Base-by-base conservation (phyloP, 2,113 vertebrate genomes). In the Phycodurus eques region DNA sequence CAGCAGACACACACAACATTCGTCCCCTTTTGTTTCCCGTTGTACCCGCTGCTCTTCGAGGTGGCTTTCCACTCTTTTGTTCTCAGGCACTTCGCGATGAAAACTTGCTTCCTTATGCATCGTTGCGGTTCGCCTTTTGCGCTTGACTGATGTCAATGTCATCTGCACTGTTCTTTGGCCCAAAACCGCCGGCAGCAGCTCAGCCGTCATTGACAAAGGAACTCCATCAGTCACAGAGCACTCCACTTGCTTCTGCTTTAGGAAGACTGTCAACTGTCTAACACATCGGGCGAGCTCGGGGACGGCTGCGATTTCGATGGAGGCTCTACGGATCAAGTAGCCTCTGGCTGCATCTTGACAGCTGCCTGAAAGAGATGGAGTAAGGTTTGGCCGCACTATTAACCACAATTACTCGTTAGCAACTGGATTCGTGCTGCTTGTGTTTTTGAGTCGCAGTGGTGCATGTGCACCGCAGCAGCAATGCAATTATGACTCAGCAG, bases 101-200 rank as follows among this genome's bases (percentile, higher is more conserved):
- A 88, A 88, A 87, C 85, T 87, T 86, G 83, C 79, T 88, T 85
- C 89, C 88, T 88, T 87, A 87, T 88, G 87, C 88, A 88, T 88
- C 86, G 86, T 88, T 90, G 88, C 89, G 85, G 83, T 88, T 82
- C 88, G 88, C 88, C 88, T 89, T 39, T 88, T 86, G 85, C 85
- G 87, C 83, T 85, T 88, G 88, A 89, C 87, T 90, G 89, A 90
- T 91, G 89, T 88, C 88, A 88, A 90, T 89, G 84, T 89, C 86
- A 90, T 89, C 88, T 84, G 89, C 73, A 88, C 88, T 87, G 85
- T 91, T 88, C 85, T 88, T 85, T 81, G 88, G 88, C 88, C 85
- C 80, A 76, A 88, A 88, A 87, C 87, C 88, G 88, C 87, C 88
- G 88, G 87, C 74, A 88, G 85, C 87, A 74, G 88, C 85, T 82